Conservation (phyloP, 2,888 invertebrate species). For the Scaeva pyrastri region DNA sequence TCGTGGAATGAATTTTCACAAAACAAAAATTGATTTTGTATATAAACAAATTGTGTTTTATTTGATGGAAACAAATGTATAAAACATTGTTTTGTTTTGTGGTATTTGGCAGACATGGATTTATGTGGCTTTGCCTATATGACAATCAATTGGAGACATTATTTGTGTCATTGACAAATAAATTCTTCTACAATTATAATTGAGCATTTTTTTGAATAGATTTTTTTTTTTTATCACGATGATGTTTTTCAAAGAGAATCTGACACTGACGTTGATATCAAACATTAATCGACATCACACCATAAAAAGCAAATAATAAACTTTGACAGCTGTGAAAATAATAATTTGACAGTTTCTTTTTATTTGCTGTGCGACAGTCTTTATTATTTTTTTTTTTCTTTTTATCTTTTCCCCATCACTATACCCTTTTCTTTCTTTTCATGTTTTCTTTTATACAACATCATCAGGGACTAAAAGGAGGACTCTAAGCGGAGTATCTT, state of each 20-base stretch:
- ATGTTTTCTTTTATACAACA: not conserved
- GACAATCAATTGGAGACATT: not conserved
- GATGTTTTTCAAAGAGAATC: slow-evolving; percentile 10
- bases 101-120: too few species aligned
- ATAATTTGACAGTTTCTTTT: slow-evolving; percentile 72
- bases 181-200: not conserved
- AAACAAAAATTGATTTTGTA: too few species aligned
- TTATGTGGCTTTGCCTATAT: not conserved
- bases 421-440: slow-evolving; percentile 41
- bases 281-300: slow-evolving; percentile 57
- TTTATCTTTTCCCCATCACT: slow-evolving; percentile 31
- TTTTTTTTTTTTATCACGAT: not conserved
- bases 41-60: too few species aligned
- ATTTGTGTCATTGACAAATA: not conserved
- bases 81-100: too few species aligned
- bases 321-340: slow-evolving; percentile 73
- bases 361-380: slow-evolving; percentile 51
- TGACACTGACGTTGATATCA: slow-evolving; percentile 40
- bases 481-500: not conserved
- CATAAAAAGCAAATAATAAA: slow-evolving; percentile 65
- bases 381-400: slow-evolving; percentile 1
- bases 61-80: too few species aligned
- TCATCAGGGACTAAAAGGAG: not conserved
- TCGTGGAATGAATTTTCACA: too few species aligned
- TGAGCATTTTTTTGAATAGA: not conserved